These are phyloP conservation scores for Hafferia zeledoni DNA, from an alignment of 2,797 vertebrate species.

Conservation along the genomic window DNA sequence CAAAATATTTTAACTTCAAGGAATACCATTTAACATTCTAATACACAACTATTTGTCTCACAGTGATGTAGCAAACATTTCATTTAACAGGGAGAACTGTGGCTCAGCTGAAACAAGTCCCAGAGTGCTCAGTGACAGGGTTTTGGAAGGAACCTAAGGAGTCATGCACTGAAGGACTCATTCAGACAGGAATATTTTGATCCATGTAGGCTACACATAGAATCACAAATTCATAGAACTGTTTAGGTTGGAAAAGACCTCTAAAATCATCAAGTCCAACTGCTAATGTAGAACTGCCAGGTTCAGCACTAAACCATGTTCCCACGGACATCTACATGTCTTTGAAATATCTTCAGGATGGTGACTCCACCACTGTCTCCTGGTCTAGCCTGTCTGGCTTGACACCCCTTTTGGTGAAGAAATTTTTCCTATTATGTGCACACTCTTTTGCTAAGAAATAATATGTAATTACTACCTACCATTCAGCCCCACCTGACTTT, in stretches of 20 bases:
- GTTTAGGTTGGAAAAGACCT: not conserved
- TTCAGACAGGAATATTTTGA: not conserved
- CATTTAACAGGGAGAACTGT: not conserved
- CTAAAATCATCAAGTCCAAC: not conserved
- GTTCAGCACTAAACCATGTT: not conserved
- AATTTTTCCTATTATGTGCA: not conserved
- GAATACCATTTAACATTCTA: not conserved
- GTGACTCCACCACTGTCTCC: not conserved
- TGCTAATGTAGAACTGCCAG: not conserved
- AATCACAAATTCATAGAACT: not conserved
- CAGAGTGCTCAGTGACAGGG: not conserved
- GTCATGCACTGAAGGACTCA: not conserved
- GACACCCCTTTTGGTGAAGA: not conserved
- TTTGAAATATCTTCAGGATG: not conserved
- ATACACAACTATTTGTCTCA: not conserved
- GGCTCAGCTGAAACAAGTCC: not conserved
- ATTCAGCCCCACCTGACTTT: not conserved
- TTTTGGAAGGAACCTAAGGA: not conserved
- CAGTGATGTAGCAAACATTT: not conserved
- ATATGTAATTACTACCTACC: not conserved
- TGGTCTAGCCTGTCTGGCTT: not conserved
- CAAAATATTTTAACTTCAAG: not conserved
- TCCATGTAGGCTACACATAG: not conserved
- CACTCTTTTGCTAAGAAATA: not conserved
- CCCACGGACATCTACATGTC: not conserved